These are phyloP conservation scores for Micromussa lordhowensis DNA, from an alignment of 92 coral and sea anemone species.

Conservation along the genomic window DNA sequence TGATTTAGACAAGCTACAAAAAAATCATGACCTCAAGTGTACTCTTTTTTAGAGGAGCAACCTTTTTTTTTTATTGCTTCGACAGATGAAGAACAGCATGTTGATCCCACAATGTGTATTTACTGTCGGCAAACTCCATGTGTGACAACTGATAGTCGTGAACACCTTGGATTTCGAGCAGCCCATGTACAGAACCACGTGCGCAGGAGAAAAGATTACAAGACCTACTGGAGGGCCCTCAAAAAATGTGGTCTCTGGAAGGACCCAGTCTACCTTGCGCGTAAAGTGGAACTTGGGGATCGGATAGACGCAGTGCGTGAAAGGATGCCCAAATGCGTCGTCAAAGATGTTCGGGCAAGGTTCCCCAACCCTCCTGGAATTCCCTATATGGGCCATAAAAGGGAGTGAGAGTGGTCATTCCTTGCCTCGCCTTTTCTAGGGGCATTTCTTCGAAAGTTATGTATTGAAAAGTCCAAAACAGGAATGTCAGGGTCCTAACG, in stretches of 20 bases:
- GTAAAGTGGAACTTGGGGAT: constrained; percentile 17
- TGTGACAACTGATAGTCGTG: constrained; percentile 10
- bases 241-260: constrained; percentile 23
- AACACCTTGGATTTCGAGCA: constrained; percentile 4
- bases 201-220: constrained; percentile 8
- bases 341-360: constrained; percentile 18
- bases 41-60: no score
- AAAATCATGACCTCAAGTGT: no score
- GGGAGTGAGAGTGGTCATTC: background rate
- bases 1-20: no score
- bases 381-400: constrained; percentile 1
- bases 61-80: background rate
- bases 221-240: constrained; percentile 3
- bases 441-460: no score
- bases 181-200: constrained; percentile 22
- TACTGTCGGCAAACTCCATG: constrained; percentile 16
- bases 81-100: background rate
- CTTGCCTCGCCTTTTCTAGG: no score
- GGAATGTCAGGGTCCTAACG: no score
- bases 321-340: constrained; percentile 23
- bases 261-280: constrained; percentile 8
- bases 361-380: constrained; percentile 30
- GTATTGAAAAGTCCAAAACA: no score
- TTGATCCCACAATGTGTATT: constrained; percentile 7
- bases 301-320: constrained; percentile 6